Evolutionary conservation across 2,797 vertebrate species (phyloP).

Genomic region (Sebastes goodei): DNA sequence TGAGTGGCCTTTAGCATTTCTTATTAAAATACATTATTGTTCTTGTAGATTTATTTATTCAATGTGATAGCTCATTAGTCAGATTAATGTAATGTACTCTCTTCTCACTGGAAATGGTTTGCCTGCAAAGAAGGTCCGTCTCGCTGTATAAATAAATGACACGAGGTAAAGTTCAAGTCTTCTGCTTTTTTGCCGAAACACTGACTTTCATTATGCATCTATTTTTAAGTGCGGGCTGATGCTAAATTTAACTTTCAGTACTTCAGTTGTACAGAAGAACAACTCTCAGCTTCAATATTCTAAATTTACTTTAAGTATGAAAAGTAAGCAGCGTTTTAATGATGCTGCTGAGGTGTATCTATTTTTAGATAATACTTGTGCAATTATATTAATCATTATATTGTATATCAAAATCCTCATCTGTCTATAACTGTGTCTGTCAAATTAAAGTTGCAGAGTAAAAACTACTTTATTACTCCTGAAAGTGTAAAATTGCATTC

Average conservation of each 20-base stretch:
- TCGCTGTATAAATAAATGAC: conserved; percentile 72
- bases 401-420: not conserved
- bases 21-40: conserved; percentile 89
- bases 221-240: conserved; percentile 54
- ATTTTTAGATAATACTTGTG: not conserved
- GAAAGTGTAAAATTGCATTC: not conserved
- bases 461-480: not conserved
- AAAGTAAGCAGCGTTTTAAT: conserved; percentile 1
- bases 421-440: not conserved
- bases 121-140: conserved; percentile 53
- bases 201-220: conserved; percentile 54
- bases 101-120: conserved; percentile 66
- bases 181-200: conserved; percentile 49
- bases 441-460: not conserved
- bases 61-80: conserved; percentile 87
- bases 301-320: not conserved
- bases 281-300: conserved; percentile 4
- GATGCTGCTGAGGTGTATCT: not conserved
- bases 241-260: conserved; percentile 56
- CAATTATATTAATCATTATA: too few relatives aligned
- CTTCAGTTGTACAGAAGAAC: conserved; percentile 18
- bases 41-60: conserved; percentile 87
- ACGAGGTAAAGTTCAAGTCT: conserved; percentile 63
- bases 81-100: conserved; percentile 87
- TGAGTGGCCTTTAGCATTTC: conserved; percentile 85